Conservation (phyloP, 2,888 invertebrate genomes). For the Heteropelma amictum region DNA sequence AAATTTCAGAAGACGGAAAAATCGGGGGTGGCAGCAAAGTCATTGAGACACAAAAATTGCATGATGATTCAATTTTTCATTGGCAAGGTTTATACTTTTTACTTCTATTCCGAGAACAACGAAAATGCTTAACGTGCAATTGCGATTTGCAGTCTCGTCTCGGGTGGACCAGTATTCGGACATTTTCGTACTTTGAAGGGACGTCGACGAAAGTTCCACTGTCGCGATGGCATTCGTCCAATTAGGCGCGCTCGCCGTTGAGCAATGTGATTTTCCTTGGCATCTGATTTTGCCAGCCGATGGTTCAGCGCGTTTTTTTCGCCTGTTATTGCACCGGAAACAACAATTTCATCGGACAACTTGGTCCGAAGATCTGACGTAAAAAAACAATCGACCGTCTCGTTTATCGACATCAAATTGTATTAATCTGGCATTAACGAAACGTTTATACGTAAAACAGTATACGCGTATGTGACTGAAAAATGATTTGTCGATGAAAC, state of each 20-base stretch:
- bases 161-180: neutral
- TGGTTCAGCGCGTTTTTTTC: slow-evolving; percentile 29
- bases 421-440: neutral
- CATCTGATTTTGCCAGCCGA: slow-evolving; percentile 25
- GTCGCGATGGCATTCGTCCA: slow-evolving; percentile 31
- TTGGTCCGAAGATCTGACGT: neutral
- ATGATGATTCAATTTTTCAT: no score
- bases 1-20: no score
- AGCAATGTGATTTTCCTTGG: slow-evolving; percentile 26
- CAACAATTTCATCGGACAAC: neutral
- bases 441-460: neutral
- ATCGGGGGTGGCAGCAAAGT: no score
- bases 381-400: neutral
- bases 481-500: neutral
- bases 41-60: no score
- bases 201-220: slow-evolving; percentile 26
- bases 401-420: neutral
- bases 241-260: slow-evolving; percentile 8
- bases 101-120: neutral
- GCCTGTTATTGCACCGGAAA: neutral
- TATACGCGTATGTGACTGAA: neutral
- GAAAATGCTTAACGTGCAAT: slow-evolving; percentile 2
- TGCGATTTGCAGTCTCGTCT: slow-evolving; percentile 36
- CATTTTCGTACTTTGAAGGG: slow-evolving; percentile 5
- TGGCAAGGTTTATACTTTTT: neutral